Conservation (phyloP, 2,797 vertebrate genomes). For the Molossus alvarezi region DNA sequence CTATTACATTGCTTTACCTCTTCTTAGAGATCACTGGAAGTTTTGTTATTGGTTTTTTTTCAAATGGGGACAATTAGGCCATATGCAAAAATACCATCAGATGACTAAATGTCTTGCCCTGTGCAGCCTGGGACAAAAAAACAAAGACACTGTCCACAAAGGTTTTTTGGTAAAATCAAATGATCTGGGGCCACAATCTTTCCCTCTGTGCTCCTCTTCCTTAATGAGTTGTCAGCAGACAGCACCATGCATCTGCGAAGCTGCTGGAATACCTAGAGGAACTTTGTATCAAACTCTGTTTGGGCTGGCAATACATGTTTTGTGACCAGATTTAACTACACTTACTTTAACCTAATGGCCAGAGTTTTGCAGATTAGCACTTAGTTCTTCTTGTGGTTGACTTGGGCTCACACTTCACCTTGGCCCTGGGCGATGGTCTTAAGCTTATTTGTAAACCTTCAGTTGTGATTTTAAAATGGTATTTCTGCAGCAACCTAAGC, state of each 20-base stretch:
- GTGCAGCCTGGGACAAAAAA: background rate
- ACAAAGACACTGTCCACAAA: background rate
- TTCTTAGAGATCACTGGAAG: background rate
- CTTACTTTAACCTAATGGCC: background rate
- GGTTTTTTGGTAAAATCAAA: background rate
- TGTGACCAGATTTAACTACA: background rate
- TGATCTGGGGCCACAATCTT: background rate
- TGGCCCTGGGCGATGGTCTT: background rate
- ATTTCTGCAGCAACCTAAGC: conserved; percentile 19
- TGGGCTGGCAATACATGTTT: background rate
- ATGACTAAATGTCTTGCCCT: background rate
- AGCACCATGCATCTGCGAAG: background rate
- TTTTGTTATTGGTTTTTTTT: conserved; percentile 12
- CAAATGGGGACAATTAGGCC: conserved; percentile 24
- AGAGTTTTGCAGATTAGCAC: background rate
- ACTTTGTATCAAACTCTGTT: background rate
- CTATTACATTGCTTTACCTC: conserved; percentile 12
- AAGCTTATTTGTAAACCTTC: background rate
- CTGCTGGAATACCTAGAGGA: background rate
- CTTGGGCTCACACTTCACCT: background rate
- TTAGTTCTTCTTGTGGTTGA: background rate
- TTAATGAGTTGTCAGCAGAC: background rate
- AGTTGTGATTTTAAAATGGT: conserved; percentile 46
- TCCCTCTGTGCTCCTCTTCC: background rate
- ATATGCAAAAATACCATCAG: conserved; percentile 27